Conservation (phyloP, 2,797 vertebrate species). For the Rhinoraja longicauda region DNA sequence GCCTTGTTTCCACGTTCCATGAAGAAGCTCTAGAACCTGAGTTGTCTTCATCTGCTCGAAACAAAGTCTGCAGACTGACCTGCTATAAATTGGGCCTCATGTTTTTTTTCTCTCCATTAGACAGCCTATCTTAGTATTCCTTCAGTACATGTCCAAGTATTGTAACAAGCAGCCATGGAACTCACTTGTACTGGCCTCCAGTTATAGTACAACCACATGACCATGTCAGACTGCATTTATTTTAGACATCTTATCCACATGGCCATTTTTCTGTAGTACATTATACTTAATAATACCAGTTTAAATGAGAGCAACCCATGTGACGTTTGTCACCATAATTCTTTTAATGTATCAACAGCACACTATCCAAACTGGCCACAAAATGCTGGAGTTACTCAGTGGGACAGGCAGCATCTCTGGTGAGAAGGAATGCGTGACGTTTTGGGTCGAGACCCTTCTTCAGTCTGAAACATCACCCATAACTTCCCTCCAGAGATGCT, state of each 20-base stretch:
- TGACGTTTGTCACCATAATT: not conserved
- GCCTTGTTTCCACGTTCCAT: not conserved
- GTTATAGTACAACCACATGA: not conserved
- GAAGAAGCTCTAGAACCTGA: not conserved
- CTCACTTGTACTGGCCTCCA: not conserved
- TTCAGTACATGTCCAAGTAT: not conserved
- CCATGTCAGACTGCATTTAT: not conserved
- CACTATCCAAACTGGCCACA: not conserved
- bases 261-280: not conserved
- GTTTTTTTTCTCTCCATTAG: not conserved
- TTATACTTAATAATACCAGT: not conserved
- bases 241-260: not conserved
- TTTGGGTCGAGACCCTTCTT: no score
- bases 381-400: no score
- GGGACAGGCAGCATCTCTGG: no score
- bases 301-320: not conserved
- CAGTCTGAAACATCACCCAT: no score
- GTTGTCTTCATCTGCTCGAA: not conserved
- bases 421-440: no score
- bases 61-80: not conserved
- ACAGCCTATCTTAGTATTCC: not conserved
- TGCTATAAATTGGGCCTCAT: not conserved
- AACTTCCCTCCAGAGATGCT: no score
- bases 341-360: not conserved
- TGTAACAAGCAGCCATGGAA: not conserved